Evolutionary conservation across 2,113 vertebrate genomes (phyloP).

Genomic region (Ellobius talpinus): DNA sequence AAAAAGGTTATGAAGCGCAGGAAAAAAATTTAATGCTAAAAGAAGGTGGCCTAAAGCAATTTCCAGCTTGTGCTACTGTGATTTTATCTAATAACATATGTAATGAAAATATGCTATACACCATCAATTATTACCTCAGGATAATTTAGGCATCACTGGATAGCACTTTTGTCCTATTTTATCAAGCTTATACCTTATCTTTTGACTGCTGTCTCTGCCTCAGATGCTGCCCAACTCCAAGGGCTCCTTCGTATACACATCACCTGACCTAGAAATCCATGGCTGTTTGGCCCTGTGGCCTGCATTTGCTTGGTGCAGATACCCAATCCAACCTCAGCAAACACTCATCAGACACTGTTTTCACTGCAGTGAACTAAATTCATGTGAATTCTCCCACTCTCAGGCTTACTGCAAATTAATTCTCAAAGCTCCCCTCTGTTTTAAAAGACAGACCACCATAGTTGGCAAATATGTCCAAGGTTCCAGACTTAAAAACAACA

Average conservation of each 20-base stretch:
- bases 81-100: constrained; percentile 44
- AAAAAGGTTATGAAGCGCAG: neutral
- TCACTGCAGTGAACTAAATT: neutral
- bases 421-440: neutral
- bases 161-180: neutral
- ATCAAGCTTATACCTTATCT: neutral
- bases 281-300: neutral
- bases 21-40: constrained; percentile 18
- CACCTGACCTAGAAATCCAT: neutral
- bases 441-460: neutral
- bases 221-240: neutral
- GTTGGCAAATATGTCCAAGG: neutral
- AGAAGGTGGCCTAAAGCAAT: neutral
- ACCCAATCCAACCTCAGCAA: neutral
- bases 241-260: neutral
- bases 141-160: neutral
- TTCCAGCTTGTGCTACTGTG: neutral
- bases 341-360: neutral
- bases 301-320: neutral
- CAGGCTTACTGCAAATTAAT: neutral
- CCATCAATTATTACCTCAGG: neutral
- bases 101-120: neutral
- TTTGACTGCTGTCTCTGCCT: neutral
- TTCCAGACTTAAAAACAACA: neutral
- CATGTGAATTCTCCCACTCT: constrained; percentile 18